Conservation (phyloP, 2,888 invertebrate species). For the Phrixothrix hirtus region DNA sequence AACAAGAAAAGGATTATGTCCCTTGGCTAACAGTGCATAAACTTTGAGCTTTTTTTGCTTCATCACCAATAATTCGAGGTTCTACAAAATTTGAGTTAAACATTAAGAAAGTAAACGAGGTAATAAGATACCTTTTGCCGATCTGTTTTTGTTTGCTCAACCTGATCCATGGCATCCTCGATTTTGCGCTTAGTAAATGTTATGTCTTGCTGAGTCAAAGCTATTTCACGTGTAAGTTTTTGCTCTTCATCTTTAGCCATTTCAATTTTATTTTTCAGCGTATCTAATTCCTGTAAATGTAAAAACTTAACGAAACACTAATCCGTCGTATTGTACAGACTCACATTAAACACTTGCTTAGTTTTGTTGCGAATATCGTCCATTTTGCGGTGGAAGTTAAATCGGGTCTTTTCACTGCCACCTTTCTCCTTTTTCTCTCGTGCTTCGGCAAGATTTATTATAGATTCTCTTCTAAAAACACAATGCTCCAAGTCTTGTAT, state of each 20-base stretch:
- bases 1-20: conserved; percentile 43
- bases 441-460: conserved; percentile 63
- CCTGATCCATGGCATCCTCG: neutral
- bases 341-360: conserved; percentile 59
- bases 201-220: conserved; percentile 5
- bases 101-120: neutral
- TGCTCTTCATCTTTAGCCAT: conserved; percentile 12
- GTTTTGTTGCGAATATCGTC: conserved; percentile 63
- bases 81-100: conserved; percentile 50
- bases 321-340: conserved; percentile 9
- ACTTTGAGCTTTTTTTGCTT: conserved; percentile 71
- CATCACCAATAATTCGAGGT: conserved; percentile 65
- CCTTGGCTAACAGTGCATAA: conserved; percentile 59
- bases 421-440: conserved; percentile 57
- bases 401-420: conserved; percentile 54
- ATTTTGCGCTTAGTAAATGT: neutral
- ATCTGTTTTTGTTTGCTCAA: conserved; percentile 17
- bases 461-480: conserved; percentile 66
- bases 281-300: conserved; percentile 22
- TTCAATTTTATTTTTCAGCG: conserved; percentile 10
- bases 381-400: conserved; percentile 61
- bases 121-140: conserved; percentile 11
- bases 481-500: conserved; percentile 68
- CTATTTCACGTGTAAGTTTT: conserved; percentile 6
- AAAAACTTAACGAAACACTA: neutral